phyloP scores from a whole-genome alignment of 2,113 vertebrate species.

The Castor canadensis region DNA sequence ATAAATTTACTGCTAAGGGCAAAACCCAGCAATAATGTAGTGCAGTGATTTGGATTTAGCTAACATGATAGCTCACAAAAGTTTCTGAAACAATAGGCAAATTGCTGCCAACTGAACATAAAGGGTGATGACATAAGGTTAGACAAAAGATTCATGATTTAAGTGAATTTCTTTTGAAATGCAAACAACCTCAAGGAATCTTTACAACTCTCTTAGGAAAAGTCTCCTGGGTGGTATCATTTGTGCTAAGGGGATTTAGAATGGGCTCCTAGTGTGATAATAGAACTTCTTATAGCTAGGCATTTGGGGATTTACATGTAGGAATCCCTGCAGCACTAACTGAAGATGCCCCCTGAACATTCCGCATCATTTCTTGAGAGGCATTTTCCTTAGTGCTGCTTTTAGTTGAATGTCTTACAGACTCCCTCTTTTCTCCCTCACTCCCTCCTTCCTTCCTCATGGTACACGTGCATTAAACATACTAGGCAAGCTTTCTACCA shows the following conservation, averaged over 20 bases:
- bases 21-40: neutral
- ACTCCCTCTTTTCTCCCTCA: no score
- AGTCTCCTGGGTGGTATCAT: conserved; percentile 63
- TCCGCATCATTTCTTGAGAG: neutral
- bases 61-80: conserved; percentile 70
- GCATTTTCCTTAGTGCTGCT: neutral
- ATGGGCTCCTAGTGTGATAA: neutral
- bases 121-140: conserved; percentile 64
- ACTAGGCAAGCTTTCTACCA: no score
- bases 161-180: conserved; percentile 74
- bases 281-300: conserved; percentile 16
- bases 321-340: neutral
- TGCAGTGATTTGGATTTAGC: conserved; percentile 44
- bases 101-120: conserved; percentile 47
- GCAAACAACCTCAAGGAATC: conserved; percentile 62
- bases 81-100: conserved; percentile 65
- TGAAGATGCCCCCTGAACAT: conserved; percentile 42
- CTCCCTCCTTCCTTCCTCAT: no score
- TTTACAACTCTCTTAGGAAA: conserved; percentile 48
- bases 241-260: conserved; percentile 20
- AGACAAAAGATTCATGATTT: conserved; percentile 65
- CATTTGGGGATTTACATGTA: conserved; percentile 45
- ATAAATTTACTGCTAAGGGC: conserved; percentile 38
- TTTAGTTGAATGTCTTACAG: neutral
- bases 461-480: no score